Evolutionary conservation across 2,797 vertebrate genomes (phyloP).

Genomic region (Centropyge bicolor): DNA sequence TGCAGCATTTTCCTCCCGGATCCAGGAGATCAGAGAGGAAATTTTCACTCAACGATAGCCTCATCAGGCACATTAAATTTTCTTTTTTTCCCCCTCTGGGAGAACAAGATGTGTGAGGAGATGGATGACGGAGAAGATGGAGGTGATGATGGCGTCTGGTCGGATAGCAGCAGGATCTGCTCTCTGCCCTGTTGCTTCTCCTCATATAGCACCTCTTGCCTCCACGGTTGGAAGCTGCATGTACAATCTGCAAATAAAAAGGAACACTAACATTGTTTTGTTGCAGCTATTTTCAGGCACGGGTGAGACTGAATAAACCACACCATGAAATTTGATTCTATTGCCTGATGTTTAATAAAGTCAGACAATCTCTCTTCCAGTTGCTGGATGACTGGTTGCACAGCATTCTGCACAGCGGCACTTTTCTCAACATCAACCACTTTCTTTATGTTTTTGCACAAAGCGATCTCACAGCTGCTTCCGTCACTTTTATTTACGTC

Average conservation of each 20-base stretch:
- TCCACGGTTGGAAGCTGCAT: conserved; percentile 19
- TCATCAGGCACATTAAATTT: conserved; percentile 16
- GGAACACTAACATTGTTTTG: conserved; percentile 29
- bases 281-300: conserved; percentile 46
- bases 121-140: conserved; percentile 36
- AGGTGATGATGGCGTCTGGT: conserved; percentile 36
- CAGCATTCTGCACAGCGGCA: conserved; percentile 2
- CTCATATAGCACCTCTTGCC: conserved; percentile 9
- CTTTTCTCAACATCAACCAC: neutral
- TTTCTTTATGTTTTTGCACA: conserved; percentile 14
- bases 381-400: conserved; percentile 20
- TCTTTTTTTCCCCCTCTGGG: conserved; percentile 1
- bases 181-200: conserved; percentile 18
- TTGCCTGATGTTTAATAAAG: conserved; percentile 48
- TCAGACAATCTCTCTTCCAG: conserved; percentile 29
- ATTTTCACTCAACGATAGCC: conserved; percentile 20
- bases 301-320: conserved; percentile 47
- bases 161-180: conserved; percentile 32
- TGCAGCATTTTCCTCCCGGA: conserved; percentile 9
- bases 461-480: neutral
- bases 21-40: conserved; percentile 37
- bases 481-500: neutral
- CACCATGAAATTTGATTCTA: conserved; percentile 52
- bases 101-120: conserved; percentile 7
- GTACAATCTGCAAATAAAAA: conserved; percentile 49